Evolutionary conservation across 2,113 vertebrate genomes (phyloP).

Genomic region (Emydocephalus ijimae): DNA sequence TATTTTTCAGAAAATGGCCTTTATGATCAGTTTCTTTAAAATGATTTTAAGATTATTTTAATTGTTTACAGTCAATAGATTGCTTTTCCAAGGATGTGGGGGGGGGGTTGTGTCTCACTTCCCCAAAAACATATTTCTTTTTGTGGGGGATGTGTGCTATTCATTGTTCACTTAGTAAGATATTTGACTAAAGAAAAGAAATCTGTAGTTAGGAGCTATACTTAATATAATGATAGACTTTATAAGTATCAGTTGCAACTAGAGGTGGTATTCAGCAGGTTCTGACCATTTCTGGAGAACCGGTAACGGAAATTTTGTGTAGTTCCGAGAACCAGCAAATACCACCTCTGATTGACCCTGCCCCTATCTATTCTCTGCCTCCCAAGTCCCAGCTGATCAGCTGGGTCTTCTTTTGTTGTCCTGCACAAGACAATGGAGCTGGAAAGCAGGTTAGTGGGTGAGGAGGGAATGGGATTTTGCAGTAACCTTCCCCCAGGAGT

Average conservation of each 20-base stretch:
- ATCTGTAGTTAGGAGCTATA: not conserved
- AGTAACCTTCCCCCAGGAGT: too few species aligned
- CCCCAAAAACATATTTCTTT: not conserved
- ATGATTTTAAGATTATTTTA: not conserved
- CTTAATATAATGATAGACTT: not conserved
- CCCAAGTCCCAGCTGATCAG: too few species aligned
- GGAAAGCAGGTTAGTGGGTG: too few species aligned
- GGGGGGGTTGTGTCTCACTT: not conserved
- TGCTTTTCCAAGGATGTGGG: not conserved
- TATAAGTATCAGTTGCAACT: not conserved
- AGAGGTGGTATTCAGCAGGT: too few species aligned
- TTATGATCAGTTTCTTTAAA: not conserved
- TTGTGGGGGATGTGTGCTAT: not conserved
- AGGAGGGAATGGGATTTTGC: too few species aligned
- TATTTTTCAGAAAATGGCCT: not conserved
- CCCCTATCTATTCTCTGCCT: too few species aligned
- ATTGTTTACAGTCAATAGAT: not conserved
- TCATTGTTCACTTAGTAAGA: not conserved
- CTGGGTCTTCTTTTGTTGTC: too few species aligned
- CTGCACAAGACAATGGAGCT: too few species aligned
- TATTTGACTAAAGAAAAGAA: not conserved
- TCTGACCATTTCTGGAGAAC: too few species aligned
- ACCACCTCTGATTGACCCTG: too few species aligned
- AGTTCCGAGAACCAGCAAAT: too few species aligned
- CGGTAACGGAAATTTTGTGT: too few species aligned